Conservation (phyloP, 2,113 vertebrate species). For the Chelonoidis abingdonii region DNA sequence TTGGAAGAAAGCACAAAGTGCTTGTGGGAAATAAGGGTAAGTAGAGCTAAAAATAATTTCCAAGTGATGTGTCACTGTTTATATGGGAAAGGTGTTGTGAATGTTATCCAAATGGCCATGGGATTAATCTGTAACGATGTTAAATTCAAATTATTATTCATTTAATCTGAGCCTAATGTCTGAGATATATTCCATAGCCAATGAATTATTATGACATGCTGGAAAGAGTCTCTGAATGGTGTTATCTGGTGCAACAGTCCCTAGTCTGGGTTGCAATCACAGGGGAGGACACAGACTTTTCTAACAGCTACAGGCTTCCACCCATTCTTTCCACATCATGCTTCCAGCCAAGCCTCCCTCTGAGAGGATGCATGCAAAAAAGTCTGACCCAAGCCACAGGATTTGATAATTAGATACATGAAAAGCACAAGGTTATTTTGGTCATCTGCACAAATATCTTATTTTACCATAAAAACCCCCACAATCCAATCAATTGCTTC, state of each 20-base stretch:
- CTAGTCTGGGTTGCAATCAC: not conserved
- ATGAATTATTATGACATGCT: accelerated
- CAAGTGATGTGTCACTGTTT: not conserved
- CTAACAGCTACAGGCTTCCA: not conserved
- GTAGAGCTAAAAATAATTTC: not conserved
- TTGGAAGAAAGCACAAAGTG: not conserved
- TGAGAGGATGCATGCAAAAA: accelerated
- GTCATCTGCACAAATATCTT: not conserved
- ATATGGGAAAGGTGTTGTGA: not conserved
- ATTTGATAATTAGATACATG: not conserved
- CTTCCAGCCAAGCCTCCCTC: not conserved
- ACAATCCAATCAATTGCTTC: not conserved
- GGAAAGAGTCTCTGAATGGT: accelerated
- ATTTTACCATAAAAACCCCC: not conserved
- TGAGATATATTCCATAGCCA: not conserved
- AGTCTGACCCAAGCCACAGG: not conserved
- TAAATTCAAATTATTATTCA: not conserved
- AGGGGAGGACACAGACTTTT: accelerated
- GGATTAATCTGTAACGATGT: not conserved
- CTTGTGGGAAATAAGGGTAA: not conserved
- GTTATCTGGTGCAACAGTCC: accelerated
- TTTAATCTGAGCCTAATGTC: accelerated
- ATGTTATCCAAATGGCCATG: accelerated
- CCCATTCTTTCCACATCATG: accelerated
- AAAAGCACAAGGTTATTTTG: not conserved